These are phyloP conservation scores for Valencia hispanica DNA, from an alignment of 2,797 vertebrate genomes.

Conservation along the genomic window DNA sequence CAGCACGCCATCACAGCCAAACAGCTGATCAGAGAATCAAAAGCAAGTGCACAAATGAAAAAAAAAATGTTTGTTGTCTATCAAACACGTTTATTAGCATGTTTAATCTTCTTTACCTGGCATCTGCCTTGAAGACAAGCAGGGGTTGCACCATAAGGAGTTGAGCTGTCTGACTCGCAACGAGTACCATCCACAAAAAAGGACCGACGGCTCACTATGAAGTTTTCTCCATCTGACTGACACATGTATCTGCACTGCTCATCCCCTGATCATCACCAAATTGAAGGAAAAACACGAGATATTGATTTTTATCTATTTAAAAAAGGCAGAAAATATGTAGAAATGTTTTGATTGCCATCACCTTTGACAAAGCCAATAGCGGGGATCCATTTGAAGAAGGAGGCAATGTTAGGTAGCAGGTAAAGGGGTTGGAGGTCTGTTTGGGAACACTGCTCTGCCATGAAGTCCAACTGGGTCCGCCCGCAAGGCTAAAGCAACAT, in stretches of 20 bases:
- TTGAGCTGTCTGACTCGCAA: conserved; percentile 76
- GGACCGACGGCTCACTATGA: conserved; percentile 89
- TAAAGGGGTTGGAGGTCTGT: conserved; percentile 85
- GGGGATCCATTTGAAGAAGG: conserved; percentile 89
- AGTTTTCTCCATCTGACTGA: conserved; percentile 84
- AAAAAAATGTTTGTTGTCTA: not conserved
- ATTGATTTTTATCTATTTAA: not conserved
- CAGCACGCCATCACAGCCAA: conserved; percentile 92
- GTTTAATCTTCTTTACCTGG: conserved; percentile 77
- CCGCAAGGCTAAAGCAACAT: conserved; percentile 81
- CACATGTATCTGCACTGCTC: conserved; percentile 90
- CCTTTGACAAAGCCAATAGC: conserved; percentile 85
- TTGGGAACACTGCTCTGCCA: conserved; percentile 90
- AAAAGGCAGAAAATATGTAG: not conserved
- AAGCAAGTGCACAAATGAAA: not conserved
- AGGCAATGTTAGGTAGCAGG: conserved; percentile 67
- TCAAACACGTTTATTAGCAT: not conserved
- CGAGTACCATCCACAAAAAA: conserved; percentile 91
- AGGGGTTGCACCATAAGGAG: conserved; percentile 60
- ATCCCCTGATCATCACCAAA: conserved; percentile 78
- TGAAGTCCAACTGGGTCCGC: conserved; percentile 88
- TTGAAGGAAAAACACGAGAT: not conserved
- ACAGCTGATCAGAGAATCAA: conserved; percentile 78
- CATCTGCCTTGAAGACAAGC: conserved; percentile 88
- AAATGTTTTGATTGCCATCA: conserved; percentile 44